phyloP scores from a whole-genome alignment of 2,797 vertebrate genomes.

The Agapornis canus region DNA sequence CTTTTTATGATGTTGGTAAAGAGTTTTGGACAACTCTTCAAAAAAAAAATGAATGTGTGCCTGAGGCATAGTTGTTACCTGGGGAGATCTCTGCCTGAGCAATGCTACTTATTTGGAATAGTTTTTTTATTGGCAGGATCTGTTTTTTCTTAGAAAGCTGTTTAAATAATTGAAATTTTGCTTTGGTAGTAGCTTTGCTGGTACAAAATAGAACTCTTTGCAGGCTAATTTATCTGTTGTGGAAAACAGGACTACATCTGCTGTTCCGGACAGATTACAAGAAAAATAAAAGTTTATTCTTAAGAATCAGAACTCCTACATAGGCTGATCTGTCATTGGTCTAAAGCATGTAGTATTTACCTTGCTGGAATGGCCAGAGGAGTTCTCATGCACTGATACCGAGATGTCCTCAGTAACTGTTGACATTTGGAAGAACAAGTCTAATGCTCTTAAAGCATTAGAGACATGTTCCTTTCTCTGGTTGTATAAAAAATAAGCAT shows the following conservation, averaged over 20 bases:
- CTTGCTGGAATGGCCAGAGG: not conserved
- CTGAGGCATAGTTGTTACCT: not conserved
- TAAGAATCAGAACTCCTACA: not conserved
- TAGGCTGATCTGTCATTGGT: not conserved
- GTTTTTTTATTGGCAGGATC: not conserved
- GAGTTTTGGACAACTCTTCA: not conserved
- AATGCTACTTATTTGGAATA: not conserved
- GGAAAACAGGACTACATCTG: not conserved
- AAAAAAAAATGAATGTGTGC: not conserved
- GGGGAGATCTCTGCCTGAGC: not conserved
- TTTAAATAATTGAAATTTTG: not conserved
- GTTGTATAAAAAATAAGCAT: not conserved
- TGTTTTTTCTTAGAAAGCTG: not conserved
- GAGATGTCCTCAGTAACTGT: not conserved
- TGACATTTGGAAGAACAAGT: not conserved
- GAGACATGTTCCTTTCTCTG: not conserved
- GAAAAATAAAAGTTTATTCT: not conserved
- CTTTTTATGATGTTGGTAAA: not conserved
- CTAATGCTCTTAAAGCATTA: not conserved
- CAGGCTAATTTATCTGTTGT: not conserved
- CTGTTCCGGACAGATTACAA: not conserved
- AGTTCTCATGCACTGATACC: not conserved
- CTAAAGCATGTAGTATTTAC: not conserved
- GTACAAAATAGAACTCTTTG: not conserved
- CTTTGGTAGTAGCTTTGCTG: not conserved